These are phyloP conservation scores for Okapia johnstoni DNA, from an alignment of 2,113 vertebrate species.

Conservation along the genomic window DNA sequence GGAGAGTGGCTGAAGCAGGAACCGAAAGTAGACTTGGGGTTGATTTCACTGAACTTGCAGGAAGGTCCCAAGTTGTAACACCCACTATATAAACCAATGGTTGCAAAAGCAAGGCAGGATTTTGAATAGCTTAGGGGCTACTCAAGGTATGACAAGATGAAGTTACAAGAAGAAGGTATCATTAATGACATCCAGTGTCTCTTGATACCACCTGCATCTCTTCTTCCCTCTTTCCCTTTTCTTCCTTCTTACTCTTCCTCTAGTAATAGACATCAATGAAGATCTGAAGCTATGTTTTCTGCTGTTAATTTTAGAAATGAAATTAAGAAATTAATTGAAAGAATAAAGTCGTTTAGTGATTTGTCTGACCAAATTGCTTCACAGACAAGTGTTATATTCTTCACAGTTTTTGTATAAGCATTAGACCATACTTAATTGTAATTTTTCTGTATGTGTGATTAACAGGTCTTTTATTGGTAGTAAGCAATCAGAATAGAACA, in stretches of 20 bases:
- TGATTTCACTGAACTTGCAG: background rate
- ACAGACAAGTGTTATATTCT: background rate
- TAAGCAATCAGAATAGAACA: conserved; percentile 87
- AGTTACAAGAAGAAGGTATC: background rate
- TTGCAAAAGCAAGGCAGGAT: background rate
- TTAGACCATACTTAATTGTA: background rate
- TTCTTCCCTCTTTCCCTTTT: background rate
- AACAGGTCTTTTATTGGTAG: conserved; percentile 85
- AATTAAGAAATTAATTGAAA: background rate
- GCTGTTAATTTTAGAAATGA: background rate
- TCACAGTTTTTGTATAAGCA: background rate
- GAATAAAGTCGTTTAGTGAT: background rate
- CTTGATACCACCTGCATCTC: background rate
- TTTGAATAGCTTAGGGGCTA: background rate
- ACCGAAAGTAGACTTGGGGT: background rate
- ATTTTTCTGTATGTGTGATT: conserved; percentile 68
- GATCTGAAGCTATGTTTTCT: background rate
- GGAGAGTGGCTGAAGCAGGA: background rate
- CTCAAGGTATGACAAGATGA: background rate
- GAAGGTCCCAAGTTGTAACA: background rate
- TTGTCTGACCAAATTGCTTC: background rate
- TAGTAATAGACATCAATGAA: background rate
- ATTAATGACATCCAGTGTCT: background rate
- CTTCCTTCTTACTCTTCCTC: background rate
- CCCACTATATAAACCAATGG: background rate